Conservation (phyloP, 2,888 invertebrate genomes). For the Corythucha ciliata region DNA sequence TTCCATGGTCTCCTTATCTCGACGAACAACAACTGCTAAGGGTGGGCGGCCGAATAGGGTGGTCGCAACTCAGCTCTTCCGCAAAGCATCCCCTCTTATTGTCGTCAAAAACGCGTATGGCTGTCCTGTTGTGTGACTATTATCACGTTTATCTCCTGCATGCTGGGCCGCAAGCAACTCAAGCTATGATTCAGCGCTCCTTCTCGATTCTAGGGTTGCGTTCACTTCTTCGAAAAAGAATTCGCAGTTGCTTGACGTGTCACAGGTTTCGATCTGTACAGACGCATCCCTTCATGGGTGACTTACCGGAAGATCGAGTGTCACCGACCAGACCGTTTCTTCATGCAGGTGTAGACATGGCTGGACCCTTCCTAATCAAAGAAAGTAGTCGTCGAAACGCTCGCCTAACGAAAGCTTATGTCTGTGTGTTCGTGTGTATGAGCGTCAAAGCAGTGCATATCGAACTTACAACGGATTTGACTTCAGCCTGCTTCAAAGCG, state of each 20-base stretch:
- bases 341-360: background rate
- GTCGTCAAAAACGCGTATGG: background rate
- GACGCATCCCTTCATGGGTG: background rate
- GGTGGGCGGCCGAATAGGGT: too few species aligned
- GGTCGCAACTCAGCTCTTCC: background rate
- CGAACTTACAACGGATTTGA: background rate
- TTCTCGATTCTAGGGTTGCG: background rate
- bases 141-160: background rate
- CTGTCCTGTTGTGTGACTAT: conserved; percentile 1
- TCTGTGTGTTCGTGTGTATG: conserved; percentile 3
- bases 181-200: background rate
- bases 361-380: background rate
- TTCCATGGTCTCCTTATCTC: too few species aligned
- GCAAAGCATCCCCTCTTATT: conserved; percentile 4
- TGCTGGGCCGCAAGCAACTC: background rate
- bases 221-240: background rate
- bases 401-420: background rate
- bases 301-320: background rate
- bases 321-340: background rate
- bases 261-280: background rate
- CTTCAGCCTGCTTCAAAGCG: background rate
- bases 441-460: background rate
- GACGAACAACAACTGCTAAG: too few species aligned
- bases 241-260: background rate
- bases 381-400: background rate